A percentile compares a stretch with the other conserved stretches of the same genome.
Conservation (phyloP, 2,797 vertebrate species). For the Pyrrhura leucotis region DNA sequence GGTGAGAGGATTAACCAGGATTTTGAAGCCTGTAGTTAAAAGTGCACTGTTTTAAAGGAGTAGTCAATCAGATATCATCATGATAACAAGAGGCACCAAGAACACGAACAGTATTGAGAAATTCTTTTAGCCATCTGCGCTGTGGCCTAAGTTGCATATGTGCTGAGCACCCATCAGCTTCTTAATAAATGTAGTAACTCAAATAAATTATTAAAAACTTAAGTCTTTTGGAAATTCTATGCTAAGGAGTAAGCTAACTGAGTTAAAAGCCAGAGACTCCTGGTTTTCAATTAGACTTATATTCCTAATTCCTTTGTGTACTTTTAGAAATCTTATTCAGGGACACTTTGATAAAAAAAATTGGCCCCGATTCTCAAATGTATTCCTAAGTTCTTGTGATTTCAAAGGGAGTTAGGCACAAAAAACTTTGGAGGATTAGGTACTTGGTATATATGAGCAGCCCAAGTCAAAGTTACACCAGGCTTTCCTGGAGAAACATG, state of each 20-base stretch:
- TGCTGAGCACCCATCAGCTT: neutral
- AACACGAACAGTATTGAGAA: neutral
- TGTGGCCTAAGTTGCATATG: neutral
- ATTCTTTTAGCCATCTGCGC: neutral
- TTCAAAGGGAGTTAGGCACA: slow-evolving; percentile 25
- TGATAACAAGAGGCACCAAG: neutral
- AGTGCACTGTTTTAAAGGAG: neutral
- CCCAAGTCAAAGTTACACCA: neutral
- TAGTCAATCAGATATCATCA: neutral
- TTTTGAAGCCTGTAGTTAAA: neutral
- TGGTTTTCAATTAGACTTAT: slow-evolving; percentile 1
- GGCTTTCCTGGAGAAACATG: slow-evolving; percentile 48
- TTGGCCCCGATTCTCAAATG: neutral
- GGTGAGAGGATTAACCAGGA: neutral
- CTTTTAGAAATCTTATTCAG: slow-evolving; percentile 9
- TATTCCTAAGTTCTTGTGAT: slow-evolving; percentile 22
- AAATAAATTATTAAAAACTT: neutral
- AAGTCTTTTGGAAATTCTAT: neutral
- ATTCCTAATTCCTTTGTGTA: neutral
- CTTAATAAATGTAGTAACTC: neutral
- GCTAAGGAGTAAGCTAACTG: neutral
- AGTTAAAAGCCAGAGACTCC: neutral
- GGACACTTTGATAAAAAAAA: neutral
- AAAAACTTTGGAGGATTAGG: slow-evolving; percentile 40
- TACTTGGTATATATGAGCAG: neutral